Evolutionary conservation across 2,888 invertebrate species (phyloP), one percentile per base, ranked within the genome.

Genomic region (Marasmarcha lunaedactyla): DNA sequence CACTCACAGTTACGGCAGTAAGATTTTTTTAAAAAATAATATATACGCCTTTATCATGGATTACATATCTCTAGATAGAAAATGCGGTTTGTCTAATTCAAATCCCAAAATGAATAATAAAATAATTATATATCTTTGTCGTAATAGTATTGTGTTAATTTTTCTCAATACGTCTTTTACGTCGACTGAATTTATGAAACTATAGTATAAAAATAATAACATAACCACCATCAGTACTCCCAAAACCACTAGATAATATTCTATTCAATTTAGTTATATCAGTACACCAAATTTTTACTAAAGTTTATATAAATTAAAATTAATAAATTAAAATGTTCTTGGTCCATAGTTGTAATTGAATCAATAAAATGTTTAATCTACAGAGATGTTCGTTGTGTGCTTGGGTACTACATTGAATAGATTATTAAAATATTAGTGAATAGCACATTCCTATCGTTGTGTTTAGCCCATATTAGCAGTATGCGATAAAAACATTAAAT

Each of bases 31-130:
- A 20, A 5, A 20, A 5, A 74, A 60, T 30, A n/a, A 30, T 30
- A 60, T 67, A 71, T 76, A 79, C 79, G 76, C 69, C 71, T 78
- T 77, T 83, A 83, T 83, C 83, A 81, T 83, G 73, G 78, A 77
- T 81, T 71, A 83, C 83, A 83, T 83, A 83, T 83, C 83, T 83
- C 76, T 83, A 83, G 83, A 74, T 83, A 81, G 83, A 78, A 52
- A 70, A 79, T 71, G 78, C 78, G 79, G 71, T 78, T 78, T 77
- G 74, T 74, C 76, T 83, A 81, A 79, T 79, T 71, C 83, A 81
- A 79, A 78, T 76, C 76, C 78, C 77, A 72, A 74, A 74, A 11
- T 9, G 9, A 70, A 71, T 68, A 59, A 56, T 55, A 13, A 35
- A 35, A 39, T 39, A 35, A 69, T 64, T 20, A 67, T 70, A 69